These are phyloP conservation scores for Iphiclides podalirius DNA, from an alignment of 2,888 invertebrate species.

Conservation along the genomic window DNA sequence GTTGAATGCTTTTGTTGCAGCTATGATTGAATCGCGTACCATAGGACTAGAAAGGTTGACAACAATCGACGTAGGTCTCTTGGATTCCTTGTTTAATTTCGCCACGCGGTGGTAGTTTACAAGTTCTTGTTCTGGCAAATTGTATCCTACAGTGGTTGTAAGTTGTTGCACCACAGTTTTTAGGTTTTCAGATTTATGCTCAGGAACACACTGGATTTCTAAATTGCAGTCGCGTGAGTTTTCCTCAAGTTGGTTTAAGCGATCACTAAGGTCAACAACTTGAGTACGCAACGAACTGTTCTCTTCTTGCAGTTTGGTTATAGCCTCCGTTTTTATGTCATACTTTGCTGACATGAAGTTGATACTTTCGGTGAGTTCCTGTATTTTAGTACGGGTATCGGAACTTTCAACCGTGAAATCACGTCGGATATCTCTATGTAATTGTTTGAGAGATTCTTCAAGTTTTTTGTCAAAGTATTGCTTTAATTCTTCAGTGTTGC, in stretches of 20 bases:
- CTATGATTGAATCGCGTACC: not conserved
- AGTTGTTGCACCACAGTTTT: not conserved
- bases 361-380: conserved; percentile 10
- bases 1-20: not conserved
- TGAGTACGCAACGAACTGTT: too few relatives aligned
- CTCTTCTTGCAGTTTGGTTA: too few relatives aligned
- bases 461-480: too few relatives aligned
- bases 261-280: not conserved
- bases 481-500: too few relatives aligned
- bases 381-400: conserved; percentile 11
- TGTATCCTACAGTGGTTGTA: too few relatives aligned
- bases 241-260: not conserved
- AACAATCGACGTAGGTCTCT: not conserved
- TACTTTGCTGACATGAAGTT: conserved; percentile 7
- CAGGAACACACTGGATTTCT: too few relatives aligned
- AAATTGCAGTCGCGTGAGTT: not conserved
- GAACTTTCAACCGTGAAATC: conserved; percentile 20
- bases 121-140: too few relatives aligned
- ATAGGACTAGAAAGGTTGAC: not conserved
- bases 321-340: not conserved
- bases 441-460: too few relatives aligned
- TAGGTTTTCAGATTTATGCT: too few relatives aligned
- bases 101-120: too few relatives aligned
- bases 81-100: too few relatives aligned
- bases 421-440: too few relatives aligned